Conservation (phyloP, 2,113 vertebrate species). For the Chunga burmeisteri region DNA sequence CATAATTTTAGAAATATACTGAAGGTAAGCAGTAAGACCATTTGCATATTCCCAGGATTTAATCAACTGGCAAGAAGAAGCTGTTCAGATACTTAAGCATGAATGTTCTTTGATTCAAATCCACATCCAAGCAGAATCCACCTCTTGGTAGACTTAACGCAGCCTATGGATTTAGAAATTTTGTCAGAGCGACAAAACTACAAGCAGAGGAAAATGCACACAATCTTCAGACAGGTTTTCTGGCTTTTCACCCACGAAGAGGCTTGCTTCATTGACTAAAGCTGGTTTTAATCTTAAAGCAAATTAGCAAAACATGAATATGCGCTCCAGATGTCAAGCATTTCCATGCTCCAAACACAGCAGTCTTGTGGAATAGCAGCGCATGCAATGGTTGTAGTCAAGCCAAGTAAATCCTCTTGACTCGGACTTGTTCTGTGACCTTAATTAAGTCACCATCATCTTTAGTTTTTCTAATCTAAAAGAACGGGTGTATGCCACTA, state of each 20-base stretch:
- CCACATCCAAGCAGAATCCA: neutral
- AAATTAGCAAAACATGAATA: neutral
- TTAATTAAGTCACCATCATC: neutral
- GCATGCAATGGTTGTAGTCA: neutral
- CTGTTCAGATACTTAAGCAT: neutral
- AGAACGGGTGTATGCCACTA: neutral
- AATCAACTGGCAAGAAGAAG: neutral
- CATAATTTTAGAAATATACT: neutral
- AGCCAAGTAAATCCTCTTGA: neutral
- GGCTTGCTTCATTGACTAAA: neutral
- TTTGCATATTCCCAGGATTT: neutral
- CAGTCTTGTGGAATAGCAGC: neutral
- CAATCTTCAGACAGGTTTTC: neutral
- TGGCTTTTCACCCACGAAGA: neutral
- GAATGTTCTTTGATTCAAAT: neutral
- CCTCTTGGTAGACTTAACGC: neutral
- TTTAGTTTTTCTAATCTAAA: neutral
- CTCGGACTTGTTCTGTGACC: neutral
- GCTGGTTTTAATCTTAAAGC: neutral
- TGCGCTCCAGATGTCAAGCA: neutral
- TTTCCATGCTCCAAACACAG: neutral
- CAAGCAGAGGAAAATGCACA: neutral
- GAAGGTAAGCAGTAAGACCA: neutral
- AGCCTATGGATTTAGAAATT: neutral
- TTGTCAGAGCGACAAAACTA: neutral